These are phyloP conservation scores for Pseudoatta argentina DNA, from an alignment of 1,140 invertebrate genomes.

Conservation along the genomic window DNA sequence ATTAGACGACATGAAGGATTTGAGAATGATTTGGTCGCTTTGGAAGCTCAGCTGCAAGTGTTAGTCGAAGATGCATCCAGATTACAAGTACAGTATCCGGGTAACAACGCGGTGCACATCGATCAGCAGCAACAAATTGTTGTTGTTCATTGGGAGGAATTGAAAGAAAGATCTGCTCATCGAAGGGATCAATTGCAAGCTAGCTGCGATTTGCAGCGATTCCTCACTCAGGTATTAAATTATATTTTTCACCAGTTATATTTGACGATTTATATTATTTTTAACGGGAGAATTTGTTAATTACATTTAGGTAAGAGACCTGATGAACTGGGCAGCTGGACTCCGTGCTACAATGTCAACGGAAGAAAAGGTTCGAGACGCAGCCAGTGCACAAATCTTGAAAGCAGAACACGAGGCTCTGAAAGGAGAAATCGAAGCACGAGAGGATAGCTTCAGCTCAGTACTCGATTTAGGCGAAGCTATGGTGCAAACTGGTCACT, in stretches of 20 bases:
- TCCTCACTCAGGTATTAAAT: conserved; percentile 88
- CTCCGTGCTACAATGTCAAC: conserved; percentile 93
- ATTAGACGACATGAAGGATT: conserved; percentile 96
- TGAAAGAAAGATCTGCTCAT: conserved; percentile 93
- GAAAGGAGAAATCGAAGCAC: conserved; percentile 97
- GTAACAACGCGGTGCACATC: conserved; percentile 96
- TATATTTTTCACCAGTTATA: not conserved
- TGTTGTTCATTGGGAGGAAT: conserved; percentile 94
- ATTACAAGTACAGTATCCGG: conserved; percentile 96
- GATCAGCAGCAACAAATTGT: conserved; percentile 94
- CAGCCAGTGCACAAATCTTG: conserved; percentile 94
- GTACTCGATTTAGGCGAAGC: conserved; percentile 93
- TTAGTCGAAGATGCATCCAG: conserved; percentile 96
- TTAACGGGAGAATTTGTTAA: conserved; percentile 4
- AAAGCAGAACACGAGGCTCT: conserved; percentile 96
- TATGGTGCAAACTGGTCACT: conserved; percentile 95
- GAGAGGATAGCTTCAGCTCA: conserved; percentile 94
- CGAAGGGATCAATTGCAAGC: conserved; percentile 94
- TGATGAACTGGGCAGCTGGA: conserved; percentile 95
- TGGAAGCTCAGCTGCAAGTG: conserved; percentile 96
- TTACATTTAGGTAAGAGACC: conserved; percentile 91
- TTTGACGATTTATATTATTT: not conserved
- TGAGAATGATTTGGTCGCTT: conserved; percentile 97
- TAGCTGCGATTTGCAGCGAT: conserved; percentile 95
- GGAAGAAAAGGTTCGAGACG: conserved; percentile 94